phyloP scores from a whole-genome alignment of 2,113 vertebrate genomes.

The Dascyllus trimaculatus region DNA sequence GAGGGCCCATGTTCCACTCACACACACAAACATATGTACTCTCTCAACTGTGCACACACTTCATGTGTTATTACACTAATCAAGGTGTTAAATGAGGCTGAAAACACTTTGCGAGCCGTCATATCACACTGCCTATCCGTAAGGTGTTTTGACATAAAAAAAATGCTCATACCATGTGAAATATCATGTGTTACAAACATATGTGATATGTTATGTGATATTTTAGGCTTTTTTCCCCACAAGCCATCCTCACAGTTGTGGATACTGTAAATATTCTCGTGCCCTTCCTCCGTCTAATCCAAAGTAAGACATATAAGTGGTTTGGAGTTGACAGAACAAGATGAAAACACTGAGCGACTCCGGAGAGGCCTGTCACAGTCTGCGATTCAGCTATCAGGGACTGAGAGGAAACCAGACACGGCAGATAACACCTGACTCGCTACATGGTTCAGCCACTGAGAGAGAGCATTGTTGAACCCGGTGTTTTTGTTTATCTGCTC shows the following conservation, averaged over 20 bases:
- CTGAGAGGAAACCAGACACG: conserved; percentile 27
- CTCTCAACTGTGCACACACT: background rate
- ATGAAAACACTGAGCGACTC: conserved; percentile 15
- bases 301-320: background rate
- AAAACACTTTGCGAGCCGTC: background rate
- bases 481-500: background rate
- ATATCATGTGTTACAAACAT: background rate
- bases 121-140: conserved; percentile 8
- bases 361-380: conserved; percentile 8
- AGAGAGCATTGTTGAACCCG: background rate
- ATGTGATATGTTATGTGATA: background rate
- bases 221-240: background rate
- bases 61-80: conserved; percentile 20
- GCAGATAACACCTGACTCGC: conserved; percentile 21
- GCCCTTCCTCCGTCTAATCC: background rate
- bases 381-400: conserved; percentile 10
- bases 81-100: conserved; percentile 22
- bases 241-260: background rate
- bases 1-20: background rate
- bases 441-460: background rate
- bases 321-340: background rate
- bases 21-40: background rate
- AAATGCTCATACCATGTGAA: background rate
- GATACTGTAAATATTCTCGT: background rate
- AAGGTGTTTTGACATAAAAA: background rate